Evolutionary conservation across 2,113 vertebrate species (phyloP).

Genomic region (Percopsis transmontana): DNA sequence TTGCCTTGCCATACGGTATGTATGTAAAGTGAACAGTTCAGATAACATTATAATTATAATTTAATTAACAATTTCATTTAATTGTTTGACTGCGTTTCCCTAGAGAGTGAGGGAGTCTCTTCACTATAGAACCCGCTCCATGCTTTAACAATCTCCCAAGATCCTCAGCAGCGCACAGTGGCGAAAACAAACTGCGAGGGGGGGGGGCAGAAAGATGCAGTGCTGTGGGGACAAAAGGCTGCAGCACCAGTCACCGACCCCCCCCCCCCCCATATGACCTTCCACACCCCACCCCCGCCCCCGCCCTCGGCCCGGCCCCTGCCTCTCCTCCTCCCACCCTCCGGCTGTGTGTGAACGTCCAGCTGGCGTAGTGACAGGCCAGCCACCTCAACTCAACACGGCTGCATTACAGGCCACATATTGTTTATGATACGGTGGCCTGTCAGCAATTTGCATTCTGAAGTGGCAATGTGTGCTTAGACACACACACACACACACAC

Average conservation of each 20-base stretch:
- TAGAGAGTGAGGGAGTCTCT: slow-evolving; percentile 31
- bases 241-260: slow-evolving; percentile 55
- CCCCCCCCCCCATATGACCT: slow-evolving; percentile 43
- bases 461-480: slow-evolving; percentile 30
- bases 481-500: neutral
- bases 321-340: slow-evolving; percentile 33
- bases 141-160: slow-evolving; percentile 40
- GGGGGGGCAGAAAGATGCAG: slow-evolving; percentile 43
- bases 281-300: slow-evolving; percentile 18
- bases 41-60: slow-evolving; percentile 53
- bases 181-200: slow-evolving; percentile 61
- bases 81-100: slow-evolving; percentile 48
- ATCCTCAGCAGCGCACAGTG: slow-evolving; percentile 47
- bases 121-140: slow-evolving; percentile 41
- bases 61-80: slow-evolving; percentile 44
- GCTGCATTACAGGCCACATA: slow-evolving; percentile 53
- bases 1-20: slow-evolving; percentile 14
- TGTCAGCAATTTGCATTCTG: slow-evolving; percentile 64
- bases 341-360: slow-evolving; percentile 72
- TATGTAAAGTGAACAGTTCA: slow-evolving; percentile 35
- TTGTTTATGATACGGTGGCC: slow-evolving; percentile 67
- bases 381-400: slow-evolving; percentile 49
- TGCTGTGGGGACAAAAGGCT: slow-evolving; percentile 61
- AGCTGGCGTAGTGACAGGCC: slow-evolving; percentile 66
- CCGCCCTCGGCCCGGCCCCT: slow-evolving; percentile 48